A percentile compares a stretch with the other conserved stretches of the same genome.
phyloP scores from a whole-genome alignment of 1,140 invertebrate species.

The Aphelenchoides besseyi region DNA sequence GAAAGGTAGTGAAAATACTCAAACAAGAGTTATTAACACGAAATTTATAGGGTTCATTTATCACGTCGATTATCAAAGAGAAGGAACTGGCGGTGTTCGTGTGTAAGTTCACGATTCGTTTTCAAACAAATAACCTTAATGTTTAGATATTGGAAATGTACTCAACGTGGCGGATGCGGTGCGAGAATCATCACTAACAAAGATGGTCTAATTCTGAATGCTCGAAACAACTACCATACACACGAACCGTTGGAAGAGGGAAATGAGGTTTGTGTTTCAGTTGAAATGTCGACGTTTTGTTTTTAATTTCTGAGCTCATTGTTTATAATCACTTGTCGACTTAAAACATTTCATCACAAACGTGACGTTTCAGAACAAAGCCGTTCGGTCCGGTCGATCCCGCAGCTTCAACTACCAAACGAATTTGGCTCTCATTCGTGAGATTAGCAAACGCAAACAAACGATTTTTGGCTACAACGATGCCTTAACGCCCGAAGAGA shows the following conservation, averaged over 20 bases:
- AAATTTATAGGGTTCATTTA: background rate
- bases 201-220: background rate
- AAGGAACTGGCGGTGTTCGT: slow-evolving; percentile 4
- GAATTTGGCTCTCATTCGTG: slow-evolving; percentile 10
- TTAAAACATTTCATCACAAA: slow-evolving; percentile 7
- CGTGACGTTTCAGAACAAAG: slow-evolving; percentile 11
- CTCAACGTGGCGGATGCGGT: slow-evolving; percentile 13
- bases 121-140: no score
- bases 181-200: slow-evolving; percentile 17
- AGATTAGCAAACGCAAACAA: slow-evolving; percentile 9
- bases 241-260: slow-evolving; percentile 5
- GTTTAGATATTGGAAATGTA: slow-evolving; percentile 19
- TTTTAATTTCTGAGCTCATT: background rate
- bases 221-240: slow-evolving; percentile 14
- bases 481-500: background rate
- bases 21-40: background rate
- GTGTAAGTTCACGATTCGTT: no score
- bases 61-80: slow-evolving; percentile 15
- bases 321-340: background rate
- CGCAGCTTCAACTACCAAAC: slow-evolving; percentile 10
- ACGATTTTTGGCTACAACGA: background rate
- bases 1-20: slow-evolving; percentile 8
- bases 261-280: background rate
- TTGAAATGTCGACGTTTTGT: background rate
- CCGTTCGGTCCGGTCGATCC: slow-evolving; percentile 9